Evolutionary conservation across 2,797 vertebrate species (phyloP).

Genomic region (Podargus strigoides): DNA sequence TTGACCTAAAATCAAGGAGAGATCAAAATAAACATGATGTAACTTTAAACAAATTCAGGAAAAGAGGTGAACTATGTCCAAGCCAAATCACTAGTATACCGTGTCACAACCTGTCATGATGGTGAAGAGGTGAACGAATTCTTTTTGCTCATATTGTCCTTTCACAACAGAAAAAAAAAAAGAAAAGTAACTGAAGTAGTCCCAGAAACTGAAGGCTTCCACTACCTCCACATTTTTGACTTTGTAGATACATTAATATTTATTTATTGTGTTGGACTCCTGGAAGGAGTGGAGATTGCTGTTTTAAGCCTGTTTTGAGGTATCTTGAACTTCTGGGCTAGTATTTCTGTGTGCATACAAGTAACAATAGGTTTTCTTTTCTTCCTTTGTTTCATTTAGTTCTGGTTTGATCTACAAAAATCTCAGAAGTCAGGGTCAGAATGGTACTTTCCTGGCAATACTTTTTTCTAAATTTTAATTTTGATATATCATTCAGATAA

Average conservation of each 20-base stretch:
- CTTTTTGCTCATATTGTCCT: background rate
- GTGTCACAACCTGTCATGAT: background rate
- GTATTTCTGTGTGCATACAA: background rate
- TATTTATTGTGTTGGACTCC: background rate
- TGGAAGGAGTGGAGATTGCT: background rate
- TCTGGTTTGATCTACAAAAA: conserved; percentile 1
- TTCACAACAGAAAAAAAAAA: background rate
- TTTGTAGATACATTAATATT: background rate
- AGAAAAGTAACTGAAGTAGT: background rate
- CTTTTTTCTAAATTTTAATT: background rate
- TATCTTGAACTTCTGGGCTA: background rate
- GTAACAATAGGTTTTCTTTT: background rate
- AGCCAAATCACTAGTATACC: background rate
- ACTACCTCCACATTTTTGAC: background rate
- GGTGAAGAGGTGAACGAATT: background rate
- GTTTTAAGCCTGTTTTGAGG: background rate
- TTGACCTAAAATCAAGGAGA: background rate
- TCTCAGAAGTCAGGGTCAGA: background rate
- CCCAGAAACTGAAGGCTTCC: background rate
- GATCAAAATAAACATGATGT: background rate
- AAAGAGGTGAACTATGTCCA: background rate
- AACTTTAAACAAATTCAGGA: background rate
- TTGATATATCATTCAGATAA: background rate
- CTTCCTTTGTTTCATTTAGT: background rate
- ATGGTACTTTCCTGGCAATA: background rate